These are phyloP conservation scores for Peromyscus eremicus DNA, from an alignment of 2,797 vertebrate genomes.

Conservation along the genomic window DNA sequence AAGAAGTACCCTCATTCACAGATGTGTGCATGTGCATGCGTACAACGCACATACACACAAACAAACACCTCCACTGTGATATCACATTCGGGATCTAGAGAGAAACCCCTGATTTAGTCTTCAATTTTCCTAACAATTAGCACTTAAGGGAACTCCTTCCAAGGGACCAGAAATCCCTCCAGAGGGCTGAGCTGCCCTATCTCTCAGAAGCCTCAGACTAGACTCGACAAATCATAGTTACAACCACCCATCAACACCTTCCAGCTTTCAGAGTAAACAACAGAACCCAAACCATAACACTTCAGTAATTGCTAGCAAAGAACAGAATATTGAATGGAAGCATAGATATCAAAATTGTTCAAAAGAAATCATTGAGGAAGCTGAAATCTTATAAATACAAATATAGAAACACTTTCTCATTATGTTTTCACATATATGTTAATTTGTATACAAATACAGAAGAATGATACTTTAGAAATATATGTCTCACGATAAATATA, in stretches of 20 bases:
- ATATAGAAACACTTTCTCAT: neutral
- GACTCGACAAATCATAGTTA: neutral
- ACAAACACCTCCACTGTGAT: neutral
- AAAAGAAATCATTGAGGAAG: neutral
- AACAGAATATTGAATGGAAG: neutral
- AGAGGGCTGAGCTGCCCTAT: neutral
- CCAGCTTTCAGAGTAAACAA: neutral
- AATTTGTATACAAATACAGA: neutral
- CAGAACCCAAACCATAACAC: neutral
- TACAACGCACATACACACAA: neutral
- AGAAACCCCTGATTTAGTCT: neutral
- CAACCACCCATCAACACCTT: too few species aligned
- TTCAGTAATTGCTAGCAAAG: neutral
- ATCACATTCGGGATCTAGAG: neutral
- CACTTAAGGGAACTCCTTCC: too few species aligned
- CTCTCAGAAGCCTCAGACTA: neutral
- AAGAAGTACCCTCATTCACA: neutral
- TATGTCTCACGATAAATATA: neutral
- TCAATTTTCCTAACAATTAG: neutral
- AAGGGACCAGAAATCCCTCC: too few species aligned
- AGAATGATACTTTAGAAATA: neutral
- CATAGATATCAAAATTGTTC: neutral
- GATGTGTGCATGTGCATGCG: neutral
- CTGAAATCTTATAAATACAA: too few species aligned
- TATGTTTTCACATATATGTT: neutral